phyloP scores from a whole-genome alignment of 2,888 invertebrate species.

The Villa cingulata region DNA sequence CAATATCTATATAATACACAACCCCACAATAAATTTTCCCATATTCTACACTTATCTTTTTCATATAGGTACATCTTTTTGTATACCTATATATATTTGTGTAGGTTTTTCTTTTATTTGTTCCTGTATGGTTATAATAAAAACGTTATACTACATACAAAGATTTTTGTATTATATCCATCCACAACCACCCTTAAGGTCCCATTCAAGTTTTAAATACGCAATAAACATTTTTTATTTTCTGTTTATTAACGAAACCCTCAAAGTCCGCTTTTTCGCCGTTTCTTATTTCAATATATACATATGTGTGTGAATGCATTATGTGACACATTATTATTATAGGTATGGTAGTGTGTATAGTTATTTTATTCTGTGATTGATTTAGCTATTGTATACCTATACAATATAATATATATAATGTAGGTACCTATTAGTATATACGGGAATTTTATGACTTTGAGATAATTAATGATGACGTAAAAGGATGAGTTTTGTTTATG shows the following conservation, averaged over 20 bases:
- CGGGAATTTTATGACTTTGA: background rate
- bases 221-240: background rate
- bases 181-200: background rate
- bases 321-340: too few species aligned
- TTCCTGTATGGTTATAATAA: too few species aligned
- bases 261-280: background rate
- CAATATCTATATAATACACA: too few species aligned
- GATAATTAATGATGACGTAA: background rate
- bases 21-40: too few species aligned
- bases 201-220: background rate
- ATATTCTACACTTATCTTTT: too few species aligned
- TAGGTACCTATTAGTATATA: too few species aligned
- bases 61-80: background rate
- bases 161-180: background rate
- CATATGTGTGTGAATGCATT: background rate
- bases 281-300: background rate
- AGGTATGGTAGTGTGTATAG: too few species aligned
- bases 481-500: background rate
- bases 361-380: background rate
- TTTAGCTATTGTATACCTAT: too few species aligned
- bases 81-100: too few species aligned
- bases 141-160: too few species aligned
- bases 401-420: too few species aligned
- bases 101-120: background rate
- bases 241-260: background rate